These are phyloP conservation scores for Phania funesta DNA, from an alignment of 2,888 invertebrate species.

Conservation along the genomic window DNA sequence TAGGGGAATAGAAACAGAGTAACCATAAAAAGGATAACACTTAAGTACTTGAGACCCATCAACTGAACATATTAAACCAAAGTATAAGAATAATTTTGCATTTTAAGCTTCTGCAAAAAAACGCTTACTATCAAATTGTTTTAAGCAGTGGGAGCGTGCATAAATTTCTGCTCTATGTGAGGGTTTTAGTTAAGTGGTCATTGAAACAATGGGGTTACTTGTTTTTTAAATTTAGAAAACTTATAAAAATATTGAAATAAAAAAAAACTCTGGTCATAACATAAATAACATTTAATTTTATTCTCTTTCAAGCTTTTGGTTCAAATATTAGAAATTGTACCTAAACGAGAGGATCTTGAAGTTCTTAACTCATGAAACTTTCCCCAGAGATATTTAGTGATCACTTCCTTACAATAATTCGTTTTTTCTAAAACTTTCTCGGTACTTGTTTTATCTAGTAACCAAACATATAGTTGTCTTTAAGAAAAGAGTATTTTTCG, in stretches of 20 bases:
- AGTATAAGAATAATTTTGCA: slow-evolving; percentile 50
- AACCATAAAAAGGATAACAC: slow-evolving; percentile 73
- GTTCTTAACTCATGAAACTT: background rate
- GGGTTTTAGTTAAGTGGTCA: slow-evolving; percentile 59
- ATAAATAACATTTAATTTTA: too few relatives aligned
- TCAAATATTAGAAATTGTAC: too few relatives aligned
- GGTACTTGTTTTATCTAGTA: too few relatives aligned
- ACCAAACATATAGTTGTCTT: too few relatives aligned
- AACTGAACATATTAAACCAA: slow-evolving; percentile 49
- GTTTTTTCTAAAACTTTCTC: too few relatives aligned
- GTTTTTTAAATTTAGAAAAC: background rate
- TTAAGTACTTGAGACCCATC: slow-evolving; percentile 74
- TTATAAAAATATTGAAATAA: background rate
- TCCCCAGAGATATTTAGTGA: too few relatives aligned
- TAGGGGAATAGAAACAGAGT: slow-evolving; percentile 33
- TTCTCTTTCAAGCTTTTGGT: too few relatives aligned
- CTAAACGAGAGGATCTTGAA: background rate
- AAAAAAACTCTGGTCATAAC: too few relatives aligned
- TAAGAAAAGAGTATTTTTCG: too few relatives aligned
- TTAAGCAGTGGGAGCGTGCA: slow-evolving; percentile 39
- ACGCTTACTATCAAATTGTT: background rate
- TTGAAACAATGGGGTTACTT: slow-evolving; percentile 61
- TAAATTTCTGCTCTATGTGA: background rate
- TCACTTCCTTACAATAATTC: too few relatives aligned
- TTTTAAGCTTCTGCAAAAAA: slow-evolving; percentile 44